phyloP scores from a whole-genome alignment of 2,888 invertebrate species.

The Callosobruchus maculatus region DNA sequence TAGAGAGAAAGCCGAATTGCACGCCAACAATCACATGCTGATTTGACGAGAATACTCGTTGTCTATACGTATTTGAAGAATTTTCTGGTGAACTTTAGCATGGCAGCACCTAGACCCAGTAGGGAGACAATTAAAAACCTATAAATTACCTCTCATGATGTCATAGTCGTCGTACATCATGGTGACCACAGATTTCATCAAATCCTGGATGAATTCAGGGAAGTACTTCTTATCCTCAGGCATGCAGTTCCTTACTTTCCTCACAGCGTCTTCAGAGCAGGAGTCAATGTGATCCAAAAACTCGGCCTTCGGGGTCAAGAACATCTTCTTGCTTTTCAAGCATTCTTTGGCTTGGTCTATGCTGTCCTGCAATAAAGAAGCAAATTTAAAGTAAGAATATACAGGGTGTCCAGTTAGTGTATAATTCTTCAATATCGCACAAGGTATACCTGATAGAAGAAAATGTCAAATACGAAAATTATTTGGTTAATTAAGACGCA shows the following conservation, averaged over 20 bases:
- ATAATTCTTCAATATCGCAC: too few relatives aligned
- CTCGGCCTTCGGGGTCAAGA: constrained; percentile 8
- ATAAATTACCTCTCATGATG: constrained; percentile 13
- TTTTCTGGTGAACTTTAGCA: too few relatives aligned
- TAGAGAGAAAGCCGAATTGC: too few relatives aligned
- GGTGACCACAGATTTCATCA: constrained; percentile 13
- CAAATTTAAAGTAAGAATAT: not conserved
- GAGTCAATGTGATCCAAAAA: constrained; percentile 10
- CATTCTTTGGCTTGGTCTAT: constrained; percentile 12
- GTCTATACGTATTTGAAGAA: too few relatives aligned
- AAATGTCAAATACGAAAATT: too few relatives aligned
- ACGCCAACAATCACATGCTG: too few relatives aligned
- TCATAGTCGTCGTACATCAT: constrained; percentile 18
- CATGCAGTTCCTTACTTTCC: constrained; percentile 11
- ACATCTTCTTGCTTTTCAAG: constrained; percentile 3
- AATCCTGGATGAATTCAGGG: constrained; percentile 14
- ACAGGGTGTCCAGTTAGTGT: too few relatives aligned
- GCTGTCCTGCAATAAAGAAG: constrained; percentile 5
- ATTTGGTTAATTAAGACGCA: too few relatives aligned
- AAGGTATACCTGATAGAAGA: too few relatives aligned
- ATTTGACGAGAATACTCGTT: too few relatives aligned
- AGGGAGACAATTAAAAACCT: too few relatives aligned
- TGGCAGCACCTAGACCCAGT: too few relatives aligned
- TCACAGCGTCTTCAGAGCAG: constrained; percentile 10
- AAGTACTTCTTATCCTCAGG: constrained; percentile 14